Base-by-base conservation (phyloP, 2,888 invertebrate genomes). In the Nemurella pictetii region DNA sequence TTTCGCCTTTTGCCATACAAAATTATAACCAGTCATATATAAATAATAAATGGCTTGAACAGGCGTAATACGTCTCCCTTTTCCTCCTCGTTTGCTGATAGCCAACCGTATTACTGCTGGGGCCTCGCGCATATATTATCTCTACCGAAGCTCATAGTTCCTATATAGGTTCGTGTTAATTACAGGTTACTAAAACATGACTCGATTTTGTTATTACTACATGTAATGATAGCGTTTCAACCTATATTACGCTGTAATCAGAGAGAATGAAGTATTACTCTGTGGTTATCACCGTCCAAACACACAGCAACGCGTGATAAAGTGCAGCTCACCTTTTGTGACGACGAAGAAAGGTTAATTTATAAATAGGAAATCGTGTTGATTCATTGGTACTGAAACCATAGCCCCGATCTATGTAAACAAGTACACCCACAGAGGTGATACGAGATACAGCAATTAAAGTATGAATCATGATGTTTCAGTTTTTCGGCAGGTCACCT, bases 61-160 rank as follows among this genome's bases (percentile, higher is more conserved):
- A 77, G 83, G 85, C 35, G 83, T 35, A 85, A 85, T 85, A 36
- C 83, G 77, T 85, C 85, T 82, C 84, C 80, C 77, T 83, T 85
- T 36, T 55, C 82, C 82, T 82, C 28, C 28, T 55, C 28, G 12
- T 78, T 55, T 72, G 72, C 82, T 55, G 82, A 82, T 82, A 82
- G 26, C 27, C 72, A 27, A 29, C 78, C 55, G 55, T 55, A 55
- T 55, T 55, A 55, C 55, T 20, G 30, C 29, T 30, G 9, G 78
- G n/a, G 55, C 55, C 4, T 28, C 28, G 5, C 29, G 82, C 82
- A 82, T 82, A 82, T 27, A 82, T 82, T 78, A 78, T 30, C 78
- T 75, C 2, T 75, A 27, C 35, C 35, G 80, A 82, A 55, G 82
- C 28, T 30, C 28, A 72, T 1, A 55, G 12, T 30, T 28, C 27